Percentiles rank a stretch among this genome's conserved stretches.
Conservation (phyloP, 2,888 invertebrate species). For the Nemotelus pantherinus region DNA sequence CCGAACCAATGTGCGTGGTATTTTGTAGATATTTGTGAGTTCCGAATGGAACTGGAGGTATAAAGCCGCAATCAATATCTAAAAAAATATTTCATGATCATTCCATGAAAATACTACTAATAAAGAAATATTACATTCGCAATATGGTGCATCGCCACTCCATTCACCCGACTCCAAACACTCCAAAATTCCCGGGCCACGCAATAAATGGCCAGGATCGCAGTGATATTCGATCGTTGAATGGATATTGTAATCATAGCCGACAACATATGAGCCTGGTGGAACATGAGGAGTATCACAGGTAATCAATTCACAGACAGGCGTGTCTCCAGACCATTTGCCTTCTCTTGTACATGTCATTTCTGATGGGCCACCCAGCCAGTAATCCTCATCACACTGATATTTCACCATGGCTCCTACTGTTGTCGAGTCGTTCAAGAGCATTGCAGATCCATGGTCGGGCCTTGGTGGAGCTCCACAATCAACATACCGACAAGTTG, state of each 20-base stretch:
- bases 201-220: constrained; percentile 82
- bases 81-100: constrained; percentile 45
- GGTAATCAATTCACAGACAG: constrained; percentile 86
- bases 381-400: constrained; percentile 83
- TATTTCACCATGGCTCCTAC: constrained; percentile 83
- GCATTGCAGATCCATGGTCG: constrained; percentile 76
- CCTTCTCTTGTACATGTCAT: constrained; percentile 84
- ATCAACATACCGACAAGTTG: constrained; percentile 86
- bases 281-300: constrained; percentile 89
- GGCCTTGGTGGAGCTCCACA: constrained; percentile 85
- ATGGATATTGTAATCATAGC: constrained; percentile 89
- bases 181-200: constrained; percentile 75
- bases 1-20: constrained; percentile 83
- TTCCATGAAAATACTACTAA: background rate
- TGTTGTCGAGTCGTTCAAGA: constrained; percentile 83
- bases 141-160: constrained; percentile 82
- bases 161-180: constrained; percentile 84
- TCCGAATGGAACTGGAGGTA: constrained; percentile 82
- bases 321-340: constrained; percentile 87
- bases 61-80: constrained; percentile 91
- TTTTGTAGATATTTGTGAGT: constrained; percentile 78
- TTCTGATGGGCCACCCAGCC: constrained; percentile 76
- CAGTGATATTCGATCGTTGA: constrained; percentile 89
- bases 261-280: constrained; percentile 85
- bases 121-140: constrained; percentile 74